A percentile compares a stretch with the other conserved stretches of the same genome.
phyloP scores from a whole-genome alignment of 2,113 vertebrate species.

The Phoxinus phoxinus region DNA sequence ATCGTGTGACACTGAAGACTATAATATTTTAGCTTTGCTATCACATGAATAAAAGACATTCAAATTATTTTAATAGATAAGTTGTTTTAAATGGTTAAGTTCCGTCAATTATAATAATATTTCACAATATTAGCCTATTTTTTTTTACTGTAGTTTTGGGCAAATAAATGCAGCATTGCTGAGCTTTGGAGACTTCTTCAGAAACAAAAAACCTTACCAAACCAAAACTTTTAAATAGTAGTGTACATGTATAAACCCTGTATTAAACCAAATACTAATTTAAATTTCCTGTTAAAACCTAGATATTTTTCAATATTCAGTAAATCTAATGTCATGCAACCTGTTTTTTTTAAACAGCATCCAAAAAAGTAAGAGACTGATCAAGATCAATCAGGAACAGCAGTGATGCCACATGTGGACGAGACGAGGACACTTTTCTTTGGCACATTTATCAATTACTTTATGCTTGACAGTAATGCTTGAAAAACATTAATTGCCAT shows the following conservation, averaged over 20 bases:
- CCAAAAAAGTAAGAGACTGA: conserved; percentile 64
- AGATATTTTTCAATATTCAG: background rate
- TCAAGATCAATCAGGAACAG: conserved; percentile 4
- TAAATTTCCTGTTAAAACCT: background rate
- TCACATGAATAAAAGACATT: background rate
- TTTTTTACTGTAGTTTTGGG: background rate
- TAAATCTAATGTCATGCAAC: background rate
- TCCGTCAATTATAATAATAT: too few species aligned
- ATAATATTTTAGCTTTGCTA: background rate
- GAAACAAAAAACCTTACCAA: background rate
- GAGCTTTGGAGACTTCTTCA: background rate
- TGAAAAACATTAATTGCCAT: background rate
- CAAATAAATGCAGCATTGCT: background rate
- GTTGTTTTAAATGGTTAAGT: too few species aligned
- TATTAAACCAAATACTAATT: background rate
- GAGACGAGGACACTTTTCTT: background rate
- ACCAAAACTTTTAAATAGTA: background rate
- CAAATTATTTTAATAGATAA: background rate
- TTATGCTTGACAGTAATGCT: background rate
- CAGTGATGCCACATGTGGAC: background rate
- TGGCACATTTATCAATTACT: background rate
- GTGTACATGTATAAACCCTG: background rate
- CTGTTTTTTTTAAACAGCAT: conserved; percentile 66
- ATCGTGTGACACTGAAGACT: background rate
- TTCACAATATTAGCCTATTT: too few species aligned